Evolutionary conservation across 2,797 vertebrate species (phyloP), one percentile per base, ranked within the genome.

Genomic region (Crenichthys baileyi): DNA sequence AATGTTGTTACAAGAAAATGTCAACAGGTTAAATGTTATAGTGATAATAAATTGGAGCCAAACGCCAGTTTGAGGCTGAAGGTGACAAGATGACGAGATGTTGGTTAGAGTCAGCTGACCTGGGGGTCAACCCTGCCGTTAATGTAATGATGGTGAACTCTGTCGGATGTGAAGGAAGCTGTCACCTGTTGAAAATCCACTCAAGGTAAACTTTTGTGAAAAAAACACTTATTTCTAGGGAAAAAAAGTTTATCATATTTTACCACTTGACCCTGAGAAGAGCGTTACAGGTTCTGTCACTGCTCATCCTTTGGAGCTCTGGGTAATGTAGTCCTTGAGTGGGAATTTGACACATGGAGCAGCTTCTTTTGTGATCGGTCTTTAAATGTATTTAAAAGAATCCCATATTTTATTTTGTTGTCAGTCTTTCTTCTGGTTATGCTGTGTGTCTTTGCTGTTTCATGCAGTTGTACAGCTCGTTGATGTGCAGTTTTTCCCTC

Each of bases 381-480:
- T 61, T 83, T 22, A 53, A 24, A 80, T 53, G 81, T 82, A 75
- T 75, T 31, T 55, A 41, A 5, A 60, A 65, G 3, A 44, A 46
- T 70, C 18, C 73, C 2, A 7, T 36, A 22, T 12, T 67, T 76
- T 41, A 8, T 41, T 75, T 67, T 22, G 29, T 24, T 6, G 44
- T 78, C 51, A 39, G 26, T 77, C 20, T 76, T 80, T 22, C 31
- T 83, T 81, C 48, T 76, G 73, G 20, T 70, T 72, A 4, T 67
- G 72, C 41, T 72, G 26, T 63, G 20, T 74, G 56, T 79, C 29
- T 58, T 77, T 83, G 78, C 67, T 46, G 1, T 77, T 73, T 81
- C 79, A 70, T 56, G n/a, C 77, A 36, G 22, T 79, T 88, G 90
- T 89, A 85, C 85, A 90, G 88, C 76, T 89, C 60, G 77, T 84